Conservation (phyloP, 2,888 invertebrate genomes). For the Agapostemon virescens region DNA sequence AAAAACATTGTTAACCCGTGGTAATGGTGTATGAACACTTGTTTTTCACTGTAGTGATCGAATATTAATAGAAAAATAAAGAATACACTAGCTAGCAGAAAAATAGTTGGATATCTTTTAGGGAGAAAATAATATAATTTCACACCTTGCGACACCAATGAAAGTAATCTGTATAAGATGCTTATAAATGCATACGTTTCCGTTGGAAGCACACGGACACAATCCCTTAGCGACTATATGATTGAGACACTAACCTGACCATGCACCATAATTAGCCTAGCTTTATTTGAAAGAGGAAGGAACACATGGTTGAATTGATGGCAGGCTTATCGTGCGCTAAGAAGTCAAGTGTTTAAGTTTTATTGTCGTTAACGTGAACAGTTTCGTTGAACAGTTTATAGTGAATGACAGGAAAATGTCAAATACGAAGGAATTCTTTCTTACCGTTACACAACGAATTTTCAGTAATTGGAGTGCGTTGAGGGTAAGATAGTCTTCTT, state of each 20-base stretch:
- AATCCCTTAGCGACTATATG: not conserved
- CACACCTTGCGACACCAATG: constrained; percentile 31
- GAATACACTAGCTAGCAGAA: not conserved
- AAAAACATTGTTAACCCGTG: not conserved
- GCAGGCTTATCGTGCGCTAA: not conserved
- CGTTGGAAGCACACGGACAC: not conserved
- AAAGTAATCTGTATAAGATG: not conserved
- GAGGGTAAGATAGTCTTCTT: constrained; percentile 58
- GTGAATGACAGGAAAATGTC: constrained; percentile 62
- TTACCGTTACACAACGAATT: constrained; percentile 71
- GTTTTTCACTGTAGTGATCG: not conserved
- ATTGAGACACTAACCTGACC: constrained; percentile 28
- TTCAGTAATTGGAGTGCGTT: constrained; percentile 78
- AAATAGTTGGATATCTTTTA: not conserved
- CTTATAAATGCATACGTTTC: constrained; percentile 14
- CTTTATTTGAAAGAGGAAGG: constrained; percentile 12
- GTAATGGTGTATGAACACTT: not conserved
- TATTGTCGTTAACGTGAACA: not conserved
- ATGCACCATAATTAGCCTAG: constrained; percentile 7
- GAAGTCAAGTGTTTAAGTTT: not conserved
- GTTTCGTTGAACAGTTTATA: not conserved
- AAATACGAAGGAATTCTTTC: constrained; percentile 64
- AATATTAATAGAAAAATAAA: not conserved
- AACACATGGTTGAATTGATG: constrained; percentile 33
- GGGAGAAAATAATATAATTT: not conserved